Evolutionary conservation across 2,797 vertebrate genomes (phyloP), one percentile per base, ranked within the genome.

Genomic region (Acanthiza pusilla): DNA sequence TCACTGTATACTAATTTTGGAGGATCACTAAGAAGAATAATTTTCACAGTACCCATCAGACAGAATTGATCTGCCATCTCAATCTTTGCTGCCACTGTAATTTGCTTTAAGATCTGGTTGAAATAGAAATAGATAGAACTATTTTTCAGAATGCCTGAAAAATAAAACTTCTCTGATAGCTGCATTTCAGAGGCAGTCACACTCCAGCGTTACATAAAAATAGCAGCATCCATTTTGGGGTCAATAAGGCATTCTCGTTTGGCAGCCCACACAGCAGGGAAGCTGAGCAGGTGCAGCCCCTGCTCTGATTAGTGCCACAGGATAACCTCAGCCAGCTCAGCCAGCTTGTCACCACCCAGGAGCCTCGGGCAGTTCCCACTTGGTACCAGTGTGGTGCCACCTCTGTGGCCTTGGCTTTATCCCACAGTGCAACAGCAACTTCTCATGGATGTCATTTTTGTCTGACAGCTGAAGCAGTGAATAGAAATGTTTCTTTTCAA

Each of bases 1-100:
- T 89, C 87, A 77, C 36, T 76, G 61, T 62, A 54, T 70, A 79
- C 51, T 83, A 87, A 92, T 92, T 91, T 75, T 85, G 75, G 23
- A 77, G 60, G 75, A 93, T 84, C 78, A 58, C 45, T 51, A 55
- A n/a, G 17, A 48, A 83, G 38, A 70, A 45, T 62, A 71, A 74
- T 94, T 96, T 94, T 85, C 62, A 72, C n/a, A 67, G 67, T 36
- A 83, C 12, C 25, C 42, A 74, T 70, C 67, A 76, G 82, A 58
- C 10, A 85, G 82, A 89, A 68, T 22, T 62, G 78, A 88, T 66
- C 42, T 77, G 42, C 50, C 29, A 38, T 48, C 38, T 90, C 61
- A 85, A 34, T 80, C 66, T 80, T 51, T 90, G 53, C 23, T 2
- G 4, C 72, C 77, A 48, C 50, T 77, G 65, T 40, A 73, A 89